Conservation (phyloP, 2,888 invertebrate species). For the Melanostoma mellinum region DNA sequence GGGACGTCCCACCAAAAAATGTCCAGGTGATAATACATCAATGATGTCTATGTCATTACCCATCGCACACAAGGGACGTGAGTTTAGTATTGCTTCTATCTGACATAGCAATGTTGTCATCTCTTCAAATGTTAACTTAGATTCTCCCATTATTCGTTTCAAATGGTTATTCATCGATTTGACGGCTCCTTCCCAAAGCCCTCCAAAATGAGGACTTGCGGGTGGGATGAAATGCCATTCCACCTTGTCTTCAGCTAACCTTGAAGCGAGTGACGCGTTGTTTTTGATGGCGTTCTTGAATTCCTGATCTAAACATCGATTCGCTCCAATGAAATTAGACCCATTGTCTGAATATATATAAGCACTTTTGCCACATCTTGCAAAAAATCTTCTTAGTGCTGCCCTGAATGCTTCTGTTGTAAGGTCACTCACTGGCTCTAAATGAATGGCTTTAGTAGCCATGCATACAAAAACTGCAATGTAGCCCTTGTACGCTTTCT, state of each 20-base stretch:
- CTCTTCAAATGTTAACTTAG: conserved; percentile 50
- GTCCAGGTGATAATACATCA: conserved; percentile 14
- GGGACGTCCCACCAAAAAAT: conserved; percentile 26
- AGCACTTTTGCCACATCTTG: background rate
- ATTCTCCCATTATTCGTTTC: conserved; percentile 16
- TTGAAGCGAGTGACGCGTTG: conserved; percentile 18
- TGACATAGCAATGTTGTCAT: conserved; percentile 56
- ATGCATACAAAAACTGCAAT: conserved; percentile 54
- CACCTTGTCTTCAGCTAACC: conserved; percentile 16
- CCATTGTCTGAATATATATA: conserved; percentile 28
- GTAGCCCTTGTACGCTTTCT: conserved; percentile 33
- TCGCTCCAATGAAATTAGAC: background rate
- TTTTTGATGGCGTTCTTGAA: conserved; percentile 13
- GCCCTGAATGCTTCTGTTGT: conserved; percentile 42
- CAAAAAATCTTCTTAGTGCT: conserved; percentile 23
- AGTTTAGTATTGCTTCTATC: conserved; percentile 65
- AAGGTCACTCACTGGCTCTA: conserved; percentile 46
- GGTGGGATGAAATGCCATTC: conserved; percentile 22
- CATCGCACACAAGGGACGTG: conserved; percentile 36
- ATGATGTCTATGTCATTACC: conserved; percentile 12
- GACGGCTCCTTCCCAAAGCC: conserved; percentile 21
- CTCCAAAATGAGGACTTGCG: conserved; percentile 8
- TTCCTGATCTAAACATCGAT: background rate
- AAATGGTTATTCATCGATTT: conserved; percentile 18
- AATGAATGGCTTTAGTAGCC: conserved; percentile 45